Evolutionary conservation across 2,113 vertebrate species (phyloP).

Genomic region (Pelvicachromis taeniatus): DNA sequence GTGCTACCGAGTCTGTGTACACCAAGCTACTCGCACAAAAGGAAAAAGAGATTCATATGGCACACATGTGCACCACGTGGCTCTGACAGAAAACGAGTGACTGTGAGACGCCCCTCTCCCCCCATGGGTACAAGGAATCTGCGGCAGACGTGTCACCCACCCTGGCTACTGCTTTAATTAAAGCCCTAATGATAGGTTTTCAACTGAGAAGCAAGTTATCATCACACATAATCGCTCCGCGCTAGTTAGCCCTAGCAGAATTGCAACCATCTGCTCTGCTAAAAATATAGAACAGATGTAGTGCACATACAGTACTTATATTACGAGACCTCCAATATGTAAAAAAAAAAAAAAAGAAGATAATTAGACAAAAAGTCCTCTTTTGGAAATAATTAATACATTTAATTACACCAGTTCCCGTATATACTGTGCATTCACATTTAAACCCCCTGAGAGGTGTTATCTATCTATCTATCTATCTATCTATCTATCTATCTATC

Average conservation of each 20-base stretch:
- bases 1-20: slow-evolving; percentile 16
- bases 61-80: slow-evolving; percentile 59
- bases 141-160: slow-evolving; percentile 52
- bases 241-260: slow-evolving; percentile 59
- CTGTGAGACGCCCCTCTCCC: neutral
- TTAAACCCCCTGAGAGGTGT: neutral
- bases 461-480: too few species aligned
- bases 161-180: slow-evolving; percentile 64
- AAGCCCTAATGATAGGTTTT: slow-evolving; percentile 64
- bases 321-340: slow-evolving; percentile 11
- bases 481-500: too few species aligned
- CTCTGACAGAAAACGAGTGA: slow-evolving; percentile 34
- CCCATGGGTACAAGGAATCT: slow-evolving; percentile 37
- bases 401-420: neutral
- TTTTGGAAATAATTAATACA: neutral
- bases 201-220: slow-evolving; percentile 62
- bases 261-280: slow-evolving; percentile 64
- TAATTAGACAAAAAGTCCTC: neutral
- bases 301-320: slow-evolving; percentile 39
- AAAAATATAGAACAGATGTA: slow-evolving; percentile 37
- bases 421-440: neutral
- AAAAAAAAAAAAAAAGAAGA: neutral
- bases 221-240: slow-evolving; percentile 62
- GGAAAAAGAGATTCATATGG: slow-evolving; percentile 59
- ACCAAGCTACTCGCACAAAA: slow-evolving; percentile 39